Evolutionary conservation across 2,113 vertebrate genomes (phyloP).

Genomic region (Ictidomys tridecemlineatus): DNA sequence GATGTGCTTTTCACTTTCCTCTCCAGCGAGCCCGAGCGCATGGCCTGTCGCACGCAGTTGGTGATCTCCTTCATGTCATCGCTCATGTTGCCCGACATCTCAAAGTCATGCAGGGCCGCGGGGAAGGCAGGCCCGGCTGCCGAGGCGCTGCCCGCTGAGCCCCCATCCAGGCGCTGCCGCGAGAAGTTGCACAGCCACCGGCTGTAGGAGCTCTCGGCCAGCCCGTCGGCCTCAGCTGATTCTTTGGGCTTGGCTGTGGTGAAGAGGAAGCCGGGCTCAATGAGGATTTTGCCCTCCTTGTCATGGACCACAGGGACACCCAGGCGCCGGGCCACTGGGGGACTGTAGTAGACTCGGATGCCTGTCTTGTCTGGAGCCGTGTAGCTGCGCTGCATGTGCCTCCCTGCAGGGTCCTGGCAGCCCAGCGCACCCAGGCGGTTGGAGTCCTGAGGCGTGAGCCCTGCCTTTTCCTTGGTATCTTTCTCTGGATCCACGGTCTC

Average conservation of each 20-base stretch:
- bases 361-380: conserved; percentile 97
- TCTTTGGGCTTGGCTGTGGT: conserved; percentile 92
- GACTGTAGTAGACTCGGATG: conserved; percentile 98
- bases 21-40: conserved; percentile 96
- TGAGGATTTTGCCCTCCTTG: conserved; percentile 90
- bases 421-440: conserved; percentile 85
- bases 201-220: conserved; percentile 89
- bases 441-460: conserved; percentile 92
- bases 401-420: conserved; percentile 87
- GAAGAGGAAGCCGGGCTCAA: conserved; percentile 91
- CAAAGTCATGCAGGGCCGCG: conserved; percentile 90
- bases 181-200: conserved; percentile 97
- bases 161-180: conserved; percentile 92
- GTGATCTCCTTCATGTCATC: conserved; percentile 99
- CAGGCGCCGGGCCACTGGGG: conserved; percentile 92
- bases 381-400: conserved; percentile 95
- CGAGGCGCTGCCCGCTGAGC: conserved; percentile 75
- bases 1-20: conserved; percentile 95
- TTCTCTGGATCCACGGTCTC: conserved; percentile 85
- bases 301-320: conserved; percentile 88
- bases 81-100: conserved; percentile 97
- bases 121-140: conserved; percentile 86
- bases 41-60: conserved; percentile 97
- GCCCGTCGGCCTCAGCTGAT: conserved; percentile 86
- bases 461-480: conserved; percentile 90